Evolutionary conservation across 2,888 invertebrate species (phyloP).

Genomic region (Heliconius erato): DNA sequence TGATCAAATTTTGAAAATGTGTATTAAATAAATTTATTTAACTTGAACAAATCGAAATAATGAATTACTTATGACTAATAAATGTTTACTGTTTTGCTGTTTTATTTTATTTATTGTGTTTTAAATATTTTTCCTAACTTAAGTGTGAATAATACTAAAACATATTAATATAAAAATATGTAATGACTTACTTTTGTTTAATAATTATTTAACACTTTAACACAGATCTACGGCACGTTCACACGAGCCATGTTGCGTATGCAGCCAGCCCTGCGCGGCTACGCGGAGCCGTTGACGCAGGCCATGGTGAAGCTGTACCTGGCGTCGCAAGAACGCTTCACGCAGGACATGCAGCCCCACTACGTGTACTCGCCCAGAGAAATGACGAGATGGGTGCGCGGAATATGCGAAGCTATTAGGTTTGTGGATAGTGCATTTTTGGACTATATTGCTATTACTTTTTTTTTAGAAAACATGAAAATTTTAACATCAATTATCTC

Average conservation of each 20-base stretch:
- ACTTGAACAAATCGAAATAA: too few relatives aligned
- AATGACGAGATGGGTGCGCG: constrained; percentile 99
- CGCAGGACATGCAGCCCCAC: constrained; percentile 99
- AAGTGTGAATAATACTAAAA: too few relatives aligned
- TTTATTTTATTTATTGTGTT: too few relatives aligned
- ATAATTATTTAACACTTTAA: not conserved
- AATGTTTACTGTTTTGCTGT: too few relatives aligned
- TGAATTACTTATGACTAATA: too few relatives aligned
- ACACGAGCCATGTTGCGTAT: constrained; percentile 98
- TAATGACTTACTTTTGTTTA: not conserved
- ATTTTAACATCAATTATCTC: not conserved
- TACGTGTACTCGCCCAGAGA: constrained; percentile 99
- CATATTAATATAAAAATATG: too few relatives aligned
- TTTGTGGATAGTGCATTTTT: constrained; percentile 52
- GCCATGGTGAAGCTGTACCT: constrained; percentile 99
- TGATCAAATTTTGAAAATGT: too few relatives aligned
- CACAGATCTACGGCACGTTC: constrained; percentile 98
- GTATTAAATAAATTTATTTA: too few relatives aligned
- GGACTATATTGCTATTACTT: not conserved
- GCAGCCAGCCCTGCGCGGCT: constrained; percentile 95
- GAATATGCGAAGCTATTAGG: constrained; percentile 98
- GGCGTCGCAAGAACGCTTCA: constrained; percentile 98
- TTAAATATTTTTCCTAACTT: too few relatives aligned
- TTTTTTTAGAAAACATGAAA: too few relatives aligned
- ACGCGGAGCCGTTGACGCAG: constrained; percentile 98